Base-by-base conservation (phyloP, 1,140 invertebrate species). In the Dreissena polymorpha region DNA sequence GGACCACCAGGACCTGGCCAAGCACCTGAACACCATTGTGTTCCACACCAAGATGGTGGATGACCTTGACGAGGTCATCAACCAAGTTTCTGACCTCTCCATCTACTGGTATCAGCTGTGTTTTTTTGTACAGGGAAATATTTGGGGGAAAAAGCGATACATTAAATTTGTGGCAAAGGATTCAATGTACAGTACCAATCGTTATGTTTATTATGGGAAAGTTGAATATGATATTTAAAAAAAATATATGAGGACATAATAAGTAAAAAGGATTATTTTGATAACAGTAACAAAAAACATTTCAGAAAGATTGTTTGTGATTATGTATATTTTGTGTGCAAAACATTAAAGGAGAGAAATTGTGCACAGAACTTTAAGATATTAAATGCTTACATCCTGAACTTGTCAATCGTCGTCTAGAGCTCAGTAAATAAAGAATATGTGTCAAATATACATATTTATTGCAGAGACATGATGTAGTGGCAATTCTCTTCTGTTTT, bases 11-110 rank as follows among this genome's bases (percentile, higher is more conserved):
- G 96, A 97, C 87, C 92, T 99, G 14, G 97, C 97, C 16, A 96
- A 96, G 65, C 96, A 99, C 78, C 87, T 99, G 93, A 99, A 99
- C 92, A 98, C 97, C 14, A 96, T 99, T 89, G 95, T 97, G 57
- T 99, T 99, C 91, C 99, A 99, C 91, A 98, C 98, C 0, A 98
- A 98, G 93, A 98, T 99, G 95, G 98, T 99, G 16, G 99, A 99
- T 91, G 97, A 97, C 93, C 94, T 99, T n/a, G 98, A 99, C 93
- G 98, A 99, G 92, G 96, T 99, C 91, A 94, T 99, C 80, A 96
- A 97, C 3, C 98, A 99, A 93, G 98, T 97, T 25, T 99, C 98
- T 0, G 98, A 99, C 94, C 94, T 99, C 10, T 99, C 98, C 0
- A 96, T 99, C 82, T 99, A 99, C 90, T 99, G 96, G 95, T 95